These are phyloP conservation scores for Oceanodroma leucorhoa DNA, from an alignment of 2,797 vertebrate species.

Conservation along the genomic window DNA sequence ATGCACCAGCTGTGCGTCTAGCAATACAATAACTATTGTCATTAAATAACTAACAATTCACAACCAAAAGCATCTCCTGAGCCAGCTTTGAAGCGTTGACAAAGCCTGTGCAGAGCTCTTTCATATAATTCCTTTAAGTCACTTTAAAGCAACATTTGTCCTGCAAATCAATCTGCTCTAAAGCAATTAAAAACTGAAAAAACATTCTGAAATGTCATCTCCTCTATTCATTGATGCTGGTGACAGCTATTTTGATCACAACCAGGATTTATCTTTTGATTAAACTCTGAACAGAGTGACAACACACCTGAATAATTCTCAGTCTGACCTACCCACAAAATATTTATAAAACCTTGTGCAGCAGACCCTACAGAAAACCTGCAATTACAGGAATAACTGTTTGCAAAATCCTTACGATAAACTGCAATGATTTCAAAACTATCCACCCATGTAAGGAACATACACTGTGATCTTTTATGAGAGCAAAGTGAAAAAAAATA, in stretches of 20 bases:
- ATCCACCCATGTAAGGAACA: accelerated
- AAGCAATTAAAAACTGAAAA: background rate
- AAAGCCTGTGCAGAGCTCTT: too few species aligned
- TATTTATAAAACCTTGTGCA: accelerated
- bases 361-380: background rate
- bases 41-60: background rate
- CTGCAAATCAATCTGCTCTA: background rate
- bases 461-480: accelerated
- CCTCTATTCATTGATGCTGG: background rate
- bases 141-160: accelerated
- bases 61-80: background rate
- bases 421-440: background rate
- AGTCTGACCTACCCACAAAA: background rate
- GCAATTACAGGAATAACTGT: accelerated
- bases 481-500: accelerated
- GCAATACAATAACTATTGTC: accelerated
- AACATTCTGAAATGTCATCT: background rate
- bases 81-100: background rate
- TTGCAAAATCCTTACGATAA: background rate
- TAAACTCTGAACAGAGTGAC: background rate
- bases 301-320: background rate
- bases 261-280: background rate
- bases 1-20: accelerated
- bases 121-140: background rate
- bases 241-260: background rate